Conservation (phyloP, 2,888 invertebrate genomes). For the Torymus aiolomorphi region DNA sequence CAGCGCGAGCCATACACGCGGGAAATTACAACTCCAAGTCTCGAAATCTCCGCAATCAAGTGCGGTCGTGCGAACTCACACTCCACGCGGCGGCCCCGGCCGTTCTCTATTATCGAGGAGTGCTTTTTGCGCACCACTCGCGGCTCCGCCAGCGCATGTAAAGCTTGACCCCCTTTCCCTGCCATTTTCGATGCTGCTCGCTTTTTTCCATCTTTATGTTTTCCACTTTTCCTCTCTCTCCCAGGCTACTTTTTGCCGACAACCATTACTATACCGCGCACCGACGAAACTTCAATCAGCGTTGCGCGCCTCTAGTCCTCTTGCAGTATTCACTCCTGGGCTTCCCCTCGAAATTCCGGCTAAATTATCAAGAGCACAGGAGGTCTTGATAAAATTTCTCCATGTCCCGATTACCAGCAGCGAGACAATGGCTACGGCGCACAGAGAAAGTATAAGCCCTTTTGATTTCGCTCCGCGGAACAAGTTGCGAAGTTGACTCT, state of each 20-base stretch:
- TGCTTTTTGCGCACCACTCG: conserved; percentile 37
- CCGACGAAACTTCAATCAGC: conserved; percentile 8
- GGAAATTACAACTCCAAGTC: conserved; percentile 62
- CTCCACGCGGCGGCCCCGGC: conserved; percentile 4
- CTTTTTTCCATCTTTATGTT: too few relatives aligned
- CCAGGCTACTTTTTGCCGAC: neutral
- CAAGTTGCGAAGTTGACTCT: conserved; percentile 32
- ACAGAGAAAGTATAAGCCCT: neutral
- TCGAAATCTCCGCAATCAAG: conserved; percentile 50
- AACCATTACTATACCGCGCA: neutral
- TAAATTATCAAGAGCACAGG: too few relatives aligned
- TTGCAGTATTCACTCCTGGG: too few relatives aligned
- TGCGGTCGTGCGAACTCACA: conserved; percentile 53
- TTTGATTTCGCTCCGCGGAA: conserved; percentile 13
- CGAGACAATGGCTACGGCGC: too few relatives aligned
- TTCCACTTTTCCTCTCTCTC: neutral
- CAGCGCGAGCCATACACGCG: conserved; percentile 55
- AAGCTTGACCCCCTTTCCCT: conserved; percentile 10
- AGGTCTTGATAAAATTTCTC: too few relatives aligned
- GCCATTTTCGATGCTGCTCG: neutral
- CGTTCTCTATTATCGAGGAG: conserved; percentile 51
- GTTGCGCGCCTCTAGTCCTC: neutral
- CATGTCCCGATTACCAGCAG: too few relatives aligned
- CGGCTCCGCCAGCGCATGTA: conserved; percentile 2
- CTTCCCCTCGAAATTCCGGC: too few relatives aligned